Base-by-base conservation (phyloP, 2,797 vertebrate genomes). In the Sylvia borin region DNA sequence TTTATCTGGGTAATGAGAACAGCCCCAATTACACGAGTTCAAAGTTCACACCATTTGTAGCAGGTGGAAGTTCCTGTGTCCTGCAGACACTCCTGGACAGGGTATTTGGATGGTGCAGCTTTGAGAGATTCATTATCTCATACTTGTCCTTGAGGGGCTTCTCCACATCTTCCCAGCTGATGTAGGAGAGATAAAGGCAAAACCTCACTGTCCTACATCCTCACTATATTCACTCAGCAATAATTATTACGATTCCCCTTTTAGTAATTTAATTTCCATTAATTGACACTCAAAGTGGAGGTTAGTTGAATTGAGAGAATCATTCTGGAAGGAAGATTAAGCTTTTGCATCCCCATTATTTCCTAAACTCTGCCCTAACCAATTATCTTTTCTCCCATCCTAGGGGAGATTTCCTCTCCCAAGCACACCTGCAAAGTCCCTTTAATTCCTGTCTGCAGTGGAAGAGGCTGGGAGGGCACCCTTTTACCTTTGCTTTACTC, bases 1-100 rank as follows among this genome's bases (percentile, higher is more conserved):
- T 92, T 93, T 85, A 83, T 89, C 72, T 85, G 53, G 81, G 86
- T 94, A 93, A 95, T 83, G 81, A 94, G 91, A 80, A 61, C 78
- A 83, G 84, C 65, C 68, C 51, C 71, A 61, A 40, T 87, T 87
- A 91, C 20, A 6, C 0, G 11, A 72, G 77, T 57, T 82, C 75
- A 77, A 60, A 85, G 71, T 48, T 92, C 67, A 61, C 71, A 43
- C 53, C 12, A 10, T 18, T 25, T 5, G 2, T 0, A 34, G 64
- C 36, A 76, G 70, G 42, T n/a, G 2, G 3, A 65, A 65, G 38
- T 15, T 32, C 62, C 60, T 7, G 0, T 29, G 85, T 40, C 72
- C 81, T 81, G n/a, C 38, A 85, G 60, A 7, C 6, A 8, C 17
- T 81, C 38, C 45, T 27, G 42, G 38, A 50, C 34, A 47, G 80